Base-by-base conservation (phyloP, 2,113 vertebrate genomes). In the Gracilinanus agilis region DNA sequence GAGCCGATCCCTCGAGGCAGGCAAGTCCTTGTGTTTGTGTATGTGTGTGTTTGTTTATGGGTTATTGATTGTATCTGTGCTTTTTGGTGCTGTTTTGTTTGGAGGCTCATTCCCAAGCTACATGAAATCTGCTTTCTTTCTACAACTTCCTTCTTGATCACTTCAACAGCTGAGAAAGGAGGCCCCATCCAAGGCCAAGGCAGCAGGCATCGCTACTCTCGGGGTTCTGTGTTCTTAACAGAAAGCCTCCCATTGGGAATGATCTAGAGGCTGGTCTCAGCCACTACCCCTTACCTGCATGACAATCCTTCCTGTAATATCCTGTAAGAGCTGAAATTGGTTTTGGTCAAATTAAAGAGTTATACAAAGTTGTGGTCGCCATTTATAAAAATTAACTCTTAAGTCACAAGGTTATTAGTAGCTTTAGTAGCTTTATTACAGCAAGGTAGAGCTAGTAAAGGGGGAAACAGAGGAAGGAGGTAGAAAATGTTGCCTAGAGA, bases 1-100 rank as follows among this genome's bases (percentile, higher is more conserved):
- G 67, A 75, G 67, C 34, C 7, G 34, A n/a, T 95, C 92, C 55
- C 95, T 92, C 54, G 89, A 95, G 92, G 92, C 58, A 89, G 90
- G n/a, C 0, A 5, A 58, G 24, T 27, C 58, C 44, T 21, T 40
- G 89, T 54, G 13, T 92, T 58, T 67, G 55, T 75, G 90, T 54
- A 16, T 54, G 29, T 75, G 12, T 75, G 58, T 61, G 9, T 61
- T 3, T 61, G 58, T 67, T 13, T 67, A 83, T 40, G 34, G 61
- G 29, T 83, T 83, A 83, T 83, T 83, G 34, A 92, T 83, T 67
- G 29, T 54, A 24, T 53, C 44, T 34, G 53, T 90, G 90, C 58
- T 21, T 16, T 9, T 24, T 67, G 44, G 49, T 75, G 49, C 5
- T 49, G 49, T 16, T 54, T 94, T 90, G 49, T 54, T 92, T 44